phyloP scores from a whole-genome alignment of 2,113 vertebrate genomes.

The Pristiophorus japonicus region DNA sequence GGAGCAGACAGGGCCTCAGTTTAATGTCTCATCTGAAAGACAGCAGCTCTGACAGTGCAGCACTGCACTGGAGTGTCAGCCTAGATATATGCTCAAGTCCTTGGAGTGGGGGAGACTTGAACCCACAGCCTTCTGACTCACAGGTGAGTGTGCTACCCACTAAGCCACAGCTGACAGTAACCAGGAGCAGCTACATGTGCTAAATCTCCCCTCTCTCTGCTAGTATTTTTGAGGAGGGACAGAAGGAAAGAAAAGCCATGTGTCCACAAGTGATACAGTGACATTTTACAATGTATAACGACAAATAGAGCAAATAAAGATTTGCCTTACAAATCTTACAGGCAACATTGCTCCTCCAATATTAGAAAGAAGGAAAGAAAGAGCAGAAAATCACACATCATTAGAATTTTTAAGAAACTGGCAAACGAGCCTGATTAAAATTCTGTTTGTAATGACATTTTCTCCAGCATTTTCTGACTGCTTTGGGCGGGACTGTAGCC shows the following conservation, averaged over 20 bases:
- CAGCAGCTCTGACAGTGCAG: too few species aligned
- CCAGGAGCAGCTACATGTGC: too few species aligned
- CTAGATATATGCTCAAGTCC: too few species aligned
- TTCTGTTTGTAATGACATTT: constrained; percentile 41
- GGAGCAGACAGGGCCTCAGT: too few species aligned
- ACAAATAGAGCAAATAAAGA: neutral
- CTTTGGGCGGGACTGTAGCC: constrained; percentile 80
- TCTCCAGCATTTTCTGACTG: constrained; percentile 83
- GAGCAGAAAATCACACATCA: neutral
- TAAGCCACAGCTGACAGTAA: too few species aligned
- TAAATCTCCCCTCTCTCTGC: neutral
- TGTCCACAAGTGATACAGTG: neutral
- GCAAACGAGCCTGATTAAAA: neutral
- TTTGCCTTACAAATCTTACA: neutral
- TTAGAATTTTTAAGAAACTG: neutral
- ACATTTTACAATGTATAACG: neutral
- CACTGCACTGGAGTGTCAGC: too few species aligned
- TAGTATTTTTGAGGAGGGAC: neutral
- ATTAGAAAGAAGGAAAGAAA: neutral
- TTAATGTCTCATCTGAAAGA: too few species aligned
- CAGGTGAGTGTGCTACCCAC: too few species aligned
- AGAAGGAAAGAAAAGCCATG: neutral
- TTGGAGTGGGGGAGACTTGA: too few species aligned
- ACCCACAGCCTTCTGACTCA: too few species aligned
- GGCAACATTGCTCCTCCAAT: neutral